These are phyloP conservation scores for Telmatochromis brachygnathus DNA, from an alignment of 2,113 vertebrate genomes.

Conservation along the genomic window DNA sequence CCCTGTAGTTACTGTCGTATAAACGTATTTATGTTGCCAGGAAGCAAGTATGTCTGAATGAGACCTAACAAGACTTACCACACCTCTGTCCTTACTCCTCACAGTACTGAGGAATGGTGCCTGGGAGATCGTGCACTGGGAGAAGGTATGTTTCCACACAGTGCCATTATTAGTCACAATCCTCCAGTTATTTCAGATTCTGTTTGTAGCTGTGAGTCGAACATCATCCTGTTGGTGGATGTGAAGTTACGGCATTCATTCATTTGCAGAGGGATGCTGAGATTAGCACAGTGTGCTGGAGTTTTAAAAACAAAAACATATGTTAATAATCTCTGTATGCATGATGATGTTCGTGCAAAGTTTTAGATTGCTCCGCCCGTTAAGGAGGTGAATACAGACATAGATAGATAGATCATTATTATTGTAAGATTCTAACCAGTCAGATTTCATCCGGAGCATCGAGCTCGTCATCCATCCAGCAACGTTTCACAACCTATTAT, in stretches of 20 bases:
- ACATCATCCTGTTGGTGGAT: fast-evolving
- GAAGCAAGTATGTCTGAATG: neutral
- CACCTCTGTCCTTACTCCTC: neutral
- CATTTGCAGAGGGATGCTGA: fast-evolving
- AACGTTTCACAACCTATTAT: neutral
- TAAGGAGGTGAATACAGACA: neutral
- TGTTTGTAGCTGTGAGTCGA: neutral
- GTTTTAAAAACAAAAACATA: neutral
- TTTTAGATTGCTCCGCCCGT: neutral
- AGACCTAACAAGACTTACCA: neutral
- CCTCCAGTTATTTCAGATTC: neutral
- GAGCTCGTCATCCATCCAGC: neutral
- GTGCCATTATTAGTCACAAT: neutral
- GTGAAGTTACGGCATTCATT: neutral
- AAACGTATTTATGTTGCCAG: neutral
- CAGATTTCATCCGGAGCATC: neutral
- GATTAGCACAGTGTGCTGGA: neutral
- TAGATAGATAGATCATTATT: fast-evolving
- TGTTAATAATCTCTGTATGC: neutral
- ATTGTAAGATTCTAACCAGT: neutral
- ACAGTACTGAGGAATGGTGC: slow-evolving; percentile 92
- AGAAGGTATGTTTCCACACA: slow-evolving; percentile 79
- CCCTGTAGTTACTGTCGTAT: neutral
- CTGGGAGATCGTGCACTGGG: slow-evolving; percentile 99
- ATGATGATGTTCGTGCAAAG: neutral